Percentiles rank a stretch among this genome's conserved stretches.
Conservation (phyloP, 2,797 vertebrate genomes). For the Bucorvus abyssinicus region DNA sequence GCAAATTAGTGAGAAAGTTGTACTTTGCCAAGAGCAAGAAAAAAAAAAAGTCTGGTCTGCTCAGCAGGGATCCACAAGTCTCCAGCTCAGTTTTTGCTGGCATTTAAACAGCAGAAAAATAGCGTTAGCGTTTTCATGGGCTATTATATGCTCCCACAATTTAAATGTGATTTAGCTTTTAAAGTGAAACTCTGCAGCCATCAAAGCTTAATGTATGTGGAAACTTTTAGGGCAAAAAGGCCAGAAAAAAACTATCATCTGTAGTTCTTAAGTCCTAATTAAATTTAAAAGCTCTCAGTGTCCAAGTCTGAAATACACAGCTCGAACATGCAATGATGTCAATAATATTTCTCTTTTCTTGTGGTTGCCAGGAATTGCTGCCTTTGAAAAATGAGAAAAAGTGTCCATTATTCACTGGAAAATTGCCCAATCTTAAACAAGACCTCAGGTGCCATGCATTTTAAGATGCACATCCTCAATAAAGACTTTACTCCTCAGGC, state of each 20-base stretch:
- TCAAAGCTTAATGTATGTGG: background rate
- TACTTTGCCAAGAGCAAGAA: background rate
- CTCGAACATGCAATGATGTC: background rate
- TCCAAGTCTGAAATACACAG: background rate
- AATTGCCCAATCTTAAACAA: background rate
- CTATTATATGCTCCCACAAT: background rate
- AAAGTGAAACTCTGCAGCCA: background rate
- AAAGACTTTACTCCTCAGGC: background rate
- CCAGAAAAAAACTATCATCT: background rate
- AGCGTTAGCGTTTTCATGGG: background rate
- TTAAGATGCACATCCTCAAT: background rate
- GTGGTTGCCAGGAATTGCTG: background rate
- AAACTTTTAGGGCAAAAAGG: background rate
- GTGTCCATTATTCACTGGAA: background rate
- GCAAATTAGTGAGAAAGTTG: background rate
- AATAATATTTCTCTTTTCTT: background rate
- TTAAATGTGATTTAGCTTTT: background rate
- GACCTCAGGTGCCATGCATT: background rate
- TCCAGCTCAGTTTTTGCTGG: background rate
- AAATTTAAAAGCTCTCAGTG: background rate
- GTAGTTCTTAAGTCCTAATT: background rate
- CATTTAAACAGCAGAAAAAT: slow-evolving; percentile 13
- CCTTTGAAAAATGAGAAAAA: background rate
- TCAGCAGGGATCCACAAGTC: background rate
- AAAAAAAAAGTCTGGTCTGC: background rate